phyloP scores from a whole-genome alignment of 2,113 vertebrate genomes.

The Nannobrachium achirus region DNA sequence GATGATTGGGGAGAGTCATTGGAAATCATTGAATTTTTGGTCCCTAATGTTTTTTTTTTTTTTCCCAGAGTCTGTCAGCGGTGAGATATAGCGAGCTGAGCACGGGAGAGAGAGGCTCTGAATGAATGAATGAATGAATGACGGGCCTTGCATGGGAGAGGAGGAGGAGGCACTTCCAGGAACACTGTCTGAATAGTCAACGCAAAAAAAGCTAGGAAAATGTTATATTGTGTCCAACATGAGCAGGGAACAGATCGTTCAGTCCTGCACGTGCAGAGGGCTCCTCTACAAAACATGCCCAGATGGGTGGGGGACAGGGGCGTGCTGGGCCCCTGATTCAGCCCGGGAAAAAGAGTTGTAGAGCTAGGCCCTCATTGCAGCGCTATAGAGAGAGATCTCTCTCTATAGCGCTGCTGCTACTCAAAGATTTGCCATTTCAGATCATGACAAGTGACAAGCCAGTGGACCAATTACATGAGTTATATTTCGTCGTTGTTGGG shows the following conservation, averaged over 20 bases:
- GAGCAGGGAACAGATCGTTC: too few species aligned
- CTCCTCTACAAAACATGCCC: constrained; percentile 16
- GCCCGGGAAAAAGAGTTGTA: too few species aligned
- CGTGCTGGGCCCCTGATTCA: too few species aligned
- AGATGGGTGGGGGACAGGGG: constrained; percentile 16
- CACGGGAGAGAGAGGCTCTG: neutral
- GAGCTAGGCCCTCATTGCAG: too few species aligned
- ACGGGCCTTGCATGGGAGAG: constrained; percentile 1
- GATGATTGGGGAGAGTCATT: constrained; percentile 25
- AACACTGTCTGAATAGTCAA: neutral
- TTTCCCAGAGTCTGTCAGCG: constrained; percentile 4
- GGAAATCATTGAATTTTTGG: constrained; percentile 31
- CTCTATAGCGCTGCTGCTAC: too few species aligned
- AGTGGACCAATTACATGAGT: too few species aligned
- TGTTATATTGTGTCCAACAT: neutral
- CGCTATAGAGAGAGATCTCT: too few species aligned
- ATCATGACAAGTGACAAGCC: too few species aligned
- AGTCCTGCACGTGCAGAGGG: constrained; percentile 1
- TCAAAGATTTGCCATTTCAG: too few species aligned
- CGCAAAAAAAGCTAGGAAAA: neutral
- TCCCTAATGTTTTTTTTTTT: constrained; percentile 35
- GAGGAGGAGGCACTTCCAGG: neutral
- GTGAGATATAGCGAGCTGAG: constrained; percentile 14
- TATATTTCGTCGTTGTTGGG: too few species aligned
- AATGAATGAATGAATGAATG: constrained; percentile 15